Evolutionary conservation across 2,113 vertebrate genomes (phyloP).

Genomic region (Aegithalos caudatus): DNA sequence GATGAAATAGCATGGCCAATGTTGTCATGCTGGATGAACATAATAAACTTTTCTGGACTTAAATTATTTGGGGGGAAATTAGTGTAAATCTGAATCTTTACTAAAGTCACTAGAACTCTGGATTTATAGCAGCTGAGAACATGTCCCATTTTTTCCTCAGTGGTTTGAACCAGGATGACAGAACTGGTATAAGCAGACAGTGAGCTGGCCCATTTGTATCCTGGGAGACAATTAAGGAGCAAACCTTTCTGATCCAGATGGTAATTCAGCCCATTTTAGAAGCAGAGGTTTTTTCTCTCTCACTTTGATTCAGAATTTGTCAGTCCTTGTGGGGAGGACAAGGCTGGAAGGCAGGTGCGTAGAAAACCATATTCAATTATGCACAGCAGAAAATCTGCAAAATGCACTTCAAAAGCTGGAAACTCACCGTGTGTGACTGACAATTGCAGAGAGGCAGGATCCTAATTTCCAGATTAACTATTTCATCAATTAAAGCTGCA

Average conservation of each 20-base stretch:
- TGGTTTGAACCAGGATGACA: not conserved
- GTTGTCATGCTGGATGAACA: not conserved
- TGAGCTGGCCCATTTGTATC: not conserved
- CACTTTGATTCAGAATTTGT: not conserved
- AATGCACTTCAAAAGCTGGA: conserved; percentile 28
- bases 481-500: conserved; percentile 44
- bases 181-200: not conserved
- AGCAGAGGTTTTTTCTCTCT: not conserved
- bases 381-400: conserved; percentile 27
- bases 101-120: not conserved
- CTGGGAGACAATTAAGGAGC: not conserved
- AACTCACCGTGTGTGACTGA: not conserved
- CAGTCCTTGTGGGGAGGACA: not conserved
- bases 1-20: not conserved
- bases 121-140: not conserved
- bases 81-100: not conserved
- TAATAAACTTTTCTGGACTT: not conserved
- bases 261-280: not conserved
- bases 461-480: conserved; percentile 37
- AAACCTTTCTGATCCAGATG: not conserved
- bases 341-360: conserved; percentile 6
- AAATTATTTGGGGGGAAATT: not conserved
- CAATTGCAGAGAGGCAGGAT: conserved; percentile 8
- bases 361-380: not conserved
- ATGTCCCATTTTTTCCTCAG: not conserved